phyloP scores from a whole-genome alignment of 2,113 vertebrate genomes.

The Crotalus horridus region DNA sequence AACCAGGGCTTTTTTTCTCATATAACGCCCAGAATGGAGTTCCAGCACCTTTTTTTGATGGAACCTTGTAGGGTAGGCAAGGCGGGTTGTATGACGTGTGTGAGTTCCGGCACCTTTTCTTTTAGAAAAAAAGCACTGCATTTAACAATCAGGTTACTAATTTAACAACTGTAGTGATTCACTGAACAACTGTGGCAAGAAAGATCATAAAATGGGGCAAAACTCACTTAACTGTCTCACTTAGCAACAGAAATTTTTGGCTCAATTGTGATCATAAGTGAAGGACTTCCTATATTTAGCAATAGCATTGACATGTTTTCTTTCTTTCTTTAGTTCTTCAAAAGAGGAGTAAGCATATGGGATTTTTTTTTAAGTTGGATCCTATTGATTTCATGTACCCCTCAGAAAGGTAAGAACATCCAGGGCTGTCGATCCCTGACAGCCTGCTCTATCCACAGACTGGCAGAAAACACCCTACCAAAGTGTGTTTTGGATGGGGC shows the following conservation, averaged over 20 bases:
- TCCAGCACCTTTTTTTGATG: no score
- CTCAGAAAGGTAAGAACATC: neutral
- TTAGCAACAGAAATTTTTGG: neutral
- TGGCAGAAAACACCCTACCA: neutral
- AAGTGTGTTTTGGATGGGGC: neutral
- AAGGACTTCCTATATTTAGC: neutral
- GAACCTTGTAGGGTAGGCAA: no score
- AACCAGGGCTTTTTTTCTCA: no score
- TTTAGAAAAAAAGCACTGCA: no score
- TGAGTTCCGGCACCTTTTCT: no score
- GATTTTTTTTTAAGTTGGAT: neutral
- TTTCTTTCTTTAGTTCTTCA: neutral
- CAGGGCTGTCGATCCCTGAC: neutral
- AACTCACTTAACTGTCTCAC: neutral
- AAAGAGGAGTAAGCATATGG: neutral
- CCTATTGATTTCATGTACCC: neutral
- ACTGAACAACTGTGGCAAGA: neutral
- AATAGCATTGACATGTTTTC: neutral
- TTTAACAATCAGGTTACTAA: no score
- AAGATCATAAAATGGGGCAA: neutral
- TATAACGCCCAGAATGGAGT: no score
- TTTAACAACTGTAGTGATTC: neutral
- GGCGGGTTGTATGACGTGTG: no score
- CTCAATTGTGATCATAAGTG: neutral
- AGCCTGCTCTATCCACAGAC: neutral